Percentiles rank a stretch among this genome's conserved stretches.
Conservation (phyloP, 2,113 vertebrate genomes). For the Climacteris rufus region DNA sequence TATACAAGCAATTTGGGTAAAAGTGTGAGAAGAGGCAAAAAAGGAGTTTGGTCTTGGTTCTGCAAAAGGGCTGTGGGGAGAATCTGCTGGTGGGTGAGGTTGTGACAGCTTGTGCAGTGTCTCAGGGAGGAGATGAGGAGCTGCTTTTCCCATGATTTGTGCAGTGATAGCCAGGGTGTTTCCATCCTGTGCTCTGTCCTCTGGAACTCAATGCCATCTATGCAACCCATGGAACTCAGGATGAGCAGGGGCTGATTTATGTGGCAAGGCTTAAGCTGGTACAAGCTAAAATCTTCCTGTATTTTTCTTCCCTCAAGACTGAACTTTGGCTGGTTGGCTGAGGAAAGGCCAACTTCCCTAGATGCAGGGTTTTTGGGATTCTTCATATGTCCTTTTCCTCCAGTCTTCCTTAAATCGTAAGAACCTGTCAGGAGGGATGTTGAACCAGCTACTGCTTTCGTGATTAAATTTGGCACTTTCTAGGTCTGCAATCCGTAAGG, state of each 20-base stretch:
- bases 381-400: not conserved
- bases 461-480: conserved; percentile 27
- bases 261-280: not conserved
- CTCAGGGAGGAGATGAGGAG: not conserved
- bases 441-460: not conserved
- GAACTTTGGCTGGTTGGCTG: not conserved
- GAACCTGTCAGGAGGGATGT: not conserved
- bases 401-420: not conserved
- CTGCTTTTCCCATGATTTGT: not conserved
- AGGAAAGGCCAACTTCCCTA: not conserved
- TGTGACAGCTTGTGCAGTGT: not conserved
- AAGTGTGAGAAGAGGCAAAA: not conserved
- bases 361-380: not conserved
- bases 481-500: not conserved
- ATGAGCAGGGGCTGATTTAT: not conserved
- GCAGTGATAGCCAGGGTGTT: not conserved
- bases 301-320: not conserved
- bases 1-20: not conserved
- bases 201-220: not conserved
- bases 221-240: not conserved
- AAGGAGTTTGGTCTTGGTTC: not conserved
- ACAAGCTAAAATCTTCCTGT: not conserved
- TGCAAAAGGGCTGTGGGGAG: not conserved
- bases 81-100: not conserved
- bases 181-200: not conserved